These are phyloP conservation scores for Cancer borealis DNA, from an alignment of 2,888 invertebrate species.

Conservation along the genomic window DNA sequence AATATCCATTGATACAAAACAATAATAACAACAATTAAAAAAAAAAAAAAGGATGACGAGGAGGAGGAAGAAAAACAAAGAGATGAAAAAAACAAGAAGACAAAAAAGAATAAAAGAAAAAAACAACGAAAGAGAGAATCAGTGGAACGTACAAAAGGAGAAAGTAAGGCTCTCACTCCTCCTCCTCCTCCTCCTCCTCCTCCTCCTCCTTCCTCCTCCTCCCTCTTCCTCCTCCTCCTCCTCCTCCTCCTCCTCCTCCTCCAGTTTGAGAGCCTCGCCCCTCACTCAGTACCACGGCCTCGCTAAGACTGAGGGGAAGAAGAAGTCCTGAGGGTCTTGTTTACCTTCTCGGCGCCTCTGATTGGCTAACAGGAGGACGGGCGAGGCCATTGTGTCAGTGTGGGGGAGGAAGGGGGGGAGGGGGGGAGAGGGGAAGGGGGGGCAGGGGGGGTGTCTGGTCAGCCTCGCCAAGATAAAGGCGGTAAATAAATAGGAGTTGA, in stretches of 20 bases:
- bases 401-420: too few relatives aligned
- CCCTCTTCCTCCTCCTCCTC: not conserved
- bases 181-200: not conserved
- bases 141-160: not conserved
- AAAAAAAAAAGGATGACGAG: not conserved
- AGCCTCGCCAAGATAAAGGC: slow-evolving; percentile 7
- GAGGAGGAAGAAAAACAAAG: not conserved
- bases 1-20: not conserved
- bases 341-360: not conserved
- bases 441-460: not conserved
- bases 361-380: not conserved
- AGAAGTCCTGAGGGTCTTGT: slow-evolving; percentile 26
- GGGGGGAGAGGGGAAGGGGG: not conserved
- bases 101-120: not conserved
- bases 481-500: not conserved
- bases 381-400: not conserved
- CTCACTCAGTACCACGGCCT: not conserved
- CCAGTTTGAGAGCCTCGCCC: not conserved
- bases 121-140: not conserved
- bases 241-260: not conserved
- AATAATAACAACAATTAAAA: not conserved
- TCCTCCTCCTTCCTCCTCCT: not conserved
- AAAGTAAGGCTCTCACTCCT: slow-evolving; percentile 9
- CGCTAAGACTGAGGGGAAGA: slow-evolving; percentile 14
- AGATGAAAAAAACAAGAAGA: not conserved